phyloP scores from a whole-genome alignment of 2,888 invertebrate species.

The Zaprionus obscuricornis region DNA sequence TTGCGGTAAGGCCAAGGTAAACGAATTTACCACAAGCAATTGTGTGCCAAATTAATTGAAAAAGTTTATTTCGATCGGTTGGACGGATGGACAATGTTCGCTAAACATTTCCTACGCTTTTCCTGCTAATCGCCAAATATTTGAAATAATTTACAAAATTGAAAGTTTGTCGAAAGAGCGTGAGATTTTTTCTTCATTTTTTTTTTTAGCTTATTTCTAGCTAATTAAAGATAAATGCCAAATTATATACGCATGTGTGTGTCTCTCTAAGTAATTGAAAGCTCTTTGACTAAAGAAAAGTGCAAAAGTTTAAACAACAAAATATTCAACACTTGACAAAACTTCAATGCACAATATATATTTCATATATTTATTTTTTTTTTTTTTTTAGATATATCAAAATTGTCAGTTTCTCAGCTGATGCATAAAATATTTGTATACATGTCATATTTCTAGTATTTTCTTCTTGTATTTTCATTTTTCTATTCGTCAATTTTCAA shows the following conservation, averaged over 20 bases:
- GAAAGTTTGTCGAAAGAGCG: conserved; percentile 31
- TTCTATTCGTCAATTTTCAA: background rate
- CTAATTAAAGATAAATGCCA: conserved; percentile 38
- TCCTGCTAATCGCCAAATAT: conserved; percentile 65
- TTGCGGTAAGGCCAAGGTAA: conserved; percentile 39
- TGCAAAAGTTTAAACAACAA: too few relatives aligned
- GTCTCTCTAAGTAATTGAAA: background rate
- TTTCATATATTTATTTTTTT: background rate
- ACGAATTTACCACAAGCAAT: conserved; percentile 55
- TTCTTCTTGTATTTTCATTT: too few relatives aligned
- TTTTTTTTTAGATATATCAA: too few relatives aligned
- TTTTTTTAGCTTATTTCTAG: conserved; percentile 28
- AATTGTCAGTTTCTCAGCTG: too few relatives aligned
- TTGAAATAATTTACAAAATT: conserved; percentile 67
- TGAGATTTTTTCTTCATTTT: background rate
- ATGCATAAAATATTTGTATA: too few relatives aligned
- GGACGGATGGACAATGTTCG: conserved; percentile 2
- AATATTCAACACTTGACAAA: background rate
- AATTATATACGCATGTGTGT: conserved; percentile 4
- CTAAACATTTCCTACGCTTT: conserved; percentile 1
- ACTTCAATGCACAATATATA: background rate
- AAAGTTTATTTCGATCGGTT: conserved; percentile 61
- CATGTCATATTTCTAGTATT: too few relatives aligned
- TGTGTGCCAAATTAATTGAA: conserved; percentile 70
- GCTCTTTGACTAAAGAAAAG: too few relatives aligned